Conservation (phyloP, 2,888 invertebrate species). For the Gastracanthus pulcherrimus region DNA sequence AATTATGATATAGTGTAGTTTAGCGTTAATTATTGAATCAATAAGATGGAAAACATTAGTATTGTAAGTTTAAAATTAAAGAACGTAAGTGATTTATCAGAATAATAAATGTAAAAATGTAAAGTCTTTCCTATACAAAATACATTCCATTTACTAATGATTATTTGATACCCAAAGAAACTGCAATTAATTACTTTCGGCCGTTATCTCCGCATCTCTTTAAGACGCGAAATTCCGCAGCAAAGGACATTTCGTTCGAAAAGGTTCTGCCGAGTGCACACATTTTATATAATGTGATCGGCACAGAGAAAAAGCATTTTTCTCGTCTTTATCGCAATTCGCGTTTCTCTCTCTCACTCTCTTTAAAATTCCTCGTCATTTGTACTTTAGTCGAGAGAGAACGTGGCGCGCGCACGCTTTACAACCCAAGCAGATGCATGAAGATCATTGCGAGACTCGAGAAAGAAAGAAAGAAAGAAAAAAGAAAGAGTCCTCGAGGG, state of each 20-base stretch:
- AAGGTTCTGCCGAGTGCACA: neutral
- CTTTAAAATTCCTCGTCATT: constrained; percentile 33
- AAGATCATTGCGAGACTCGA: constrained; percentile 36
- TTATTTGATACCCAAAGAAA: neutral
- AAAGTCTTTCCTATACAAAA: neutral
- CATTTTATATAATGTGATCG: constrained; percentile 14
- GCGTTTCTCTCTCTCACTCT: constrained; percentile 5
- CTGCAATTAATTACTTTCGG: neutral
- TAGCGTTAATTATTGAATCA: no score
- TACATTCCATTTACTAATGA: neutral
- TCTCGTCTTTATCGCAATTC: neutral
- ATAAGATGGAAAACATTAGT: no score
- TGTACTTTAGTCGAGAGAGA: neutral
- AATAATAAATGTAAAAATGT: neutral
- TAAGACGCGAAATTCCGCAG: neutral
- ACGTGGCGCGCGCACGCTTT: neutral
- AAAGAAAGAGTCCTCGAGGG: constrained; percentile 23
- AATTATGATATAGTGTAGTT: no score
- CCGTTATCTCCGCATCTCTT: neutral
- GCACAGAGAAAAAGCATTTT: constrained; percentile 25
- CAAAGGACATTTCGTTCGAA: neutral
- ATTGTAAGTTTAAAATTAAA: no score
- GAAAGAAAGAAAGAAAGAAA: constrained; percentile 11
- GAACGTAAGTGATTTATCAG: no score
- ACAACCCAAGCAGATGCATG: constrained; percentile 29